Evolutionary conservation across 2,797 vertebrate species (phyloP).

Genomic region (Brachyalestes nurse): DNA sequence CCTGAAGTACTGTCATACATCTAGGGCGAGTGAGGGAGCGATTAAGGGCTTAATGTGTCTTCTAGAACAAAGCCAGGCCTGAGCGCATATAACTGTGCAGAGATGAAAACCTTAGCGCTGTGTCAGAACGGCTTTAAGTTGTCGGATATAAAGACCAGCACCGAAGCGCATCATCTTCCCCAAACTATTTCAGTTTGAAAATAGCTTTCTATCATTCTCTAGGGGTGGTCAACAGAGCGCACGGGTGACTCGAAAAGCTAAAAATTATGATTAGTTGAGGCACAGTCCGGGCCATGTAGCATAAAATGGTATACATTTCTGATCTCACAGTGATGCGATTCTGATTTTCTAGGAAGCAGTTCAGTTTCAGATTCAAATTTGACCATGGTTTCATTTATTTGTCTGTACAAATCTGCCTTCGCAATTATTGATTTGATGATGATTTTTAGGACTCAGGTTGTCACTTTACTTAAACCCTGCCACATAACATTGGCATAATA

Average conservation of each 20-base stretch:
- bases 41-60: slow-evolving; percentile 54
- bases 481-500: too few species aligned
- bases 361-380: neutral
- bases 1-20: slow-evolving; percentile 52
- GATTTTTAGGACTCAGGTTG: too few species aligned
- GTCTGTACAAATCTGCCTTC: too few species aligned
- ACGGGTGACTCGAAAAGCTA: neutral
- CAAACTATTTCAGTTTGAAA: slow-evolving; percentile 28
- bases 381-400: too few species aligned
- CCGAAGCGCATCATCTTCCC: slow-evolving; percentile 19
- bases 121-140: slow-evolving; percentile 41
- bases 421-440: too few species aligned
- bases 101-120: slow-evolving; percentile 42
- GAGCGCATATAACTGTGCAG: slow-evolving; percentile 24
- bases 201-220: slow-evolving; percentile 19
- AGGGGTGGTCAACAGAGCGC: neutral
- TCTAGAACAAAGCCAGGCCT: slow-evolving; percentile 48
- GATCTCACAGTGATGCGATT: neutral
- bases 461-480: too few species aligned
- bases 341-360: neutral
- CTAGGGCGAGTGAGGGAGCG: slow-evolving; percentile 29
- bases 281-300: too few species aligned
- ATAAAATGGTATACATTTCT: neutral
- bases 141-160: slow-evolving; percentile 28
- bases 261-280: neutral